Base-by-base conservation (phyloP, 2,797 vertebrate species). In the Peromyscus eremicus region DNA sequence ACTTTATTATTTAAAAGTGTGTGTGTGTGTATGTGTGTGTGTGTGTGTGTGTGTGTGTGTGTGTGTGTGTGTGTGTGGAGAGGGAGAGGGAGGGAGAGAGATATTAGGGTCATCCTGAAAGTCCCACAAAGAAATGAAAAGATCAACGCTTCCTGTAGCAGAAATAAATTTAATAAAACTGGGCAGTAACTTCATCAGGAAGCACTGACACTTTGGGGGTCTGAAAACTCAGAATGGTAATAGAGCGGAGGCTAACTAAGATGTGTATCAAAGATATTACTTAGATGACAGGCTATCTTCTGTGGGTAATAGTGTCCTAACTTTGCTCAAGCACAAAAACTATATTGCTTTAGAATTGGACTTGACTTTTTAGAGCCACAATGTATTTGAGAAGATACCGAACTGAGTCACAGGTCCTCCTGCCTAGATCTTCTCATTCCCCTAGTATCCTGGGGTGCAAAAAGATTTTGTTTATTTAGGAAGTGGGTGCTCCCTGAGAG, bases 201-300 rank as follows among this genome's bases (percentile, higher is more conserved):
- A 71, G 10, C 1, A 0, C 1, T 89, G 46, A 21, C 43, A 64
- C 46, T 77, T 9, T 23, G 52, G 27, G 7, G 2, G 9, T 60
- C 57, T 66, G 29, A 70, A 64, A 34, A 62, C 4, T 75, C 60
- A 75, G 68, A 40, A 21, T 23, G 16, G 7, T 32, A 17, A 17
- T 6, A 57, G 66, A 79, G 5, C 0, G 14, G 73, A 83, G 57
- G 5, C 6, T 7, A 71, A n/a, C 8, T 5, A 76, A 40, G 60
- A 25, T 5, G 43, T 40, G 2, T 3, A 6, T 32, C 10, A 29
- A 5, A 66, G 81, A 25, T 16, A 13, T 21, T 57, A 37, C 37
- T 64, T 5, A 25, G 0, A 14, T 2, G 0, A 4, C 68, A 81
- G n/a, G 23, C 17, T 25, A 0, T 57, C 43, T 11, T 66, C 79